These are phyloP conservation scores for Aquatica leii DNA, from an alignment of 2,888 invertebrate species.

Conservation along the genomic window DNA sequence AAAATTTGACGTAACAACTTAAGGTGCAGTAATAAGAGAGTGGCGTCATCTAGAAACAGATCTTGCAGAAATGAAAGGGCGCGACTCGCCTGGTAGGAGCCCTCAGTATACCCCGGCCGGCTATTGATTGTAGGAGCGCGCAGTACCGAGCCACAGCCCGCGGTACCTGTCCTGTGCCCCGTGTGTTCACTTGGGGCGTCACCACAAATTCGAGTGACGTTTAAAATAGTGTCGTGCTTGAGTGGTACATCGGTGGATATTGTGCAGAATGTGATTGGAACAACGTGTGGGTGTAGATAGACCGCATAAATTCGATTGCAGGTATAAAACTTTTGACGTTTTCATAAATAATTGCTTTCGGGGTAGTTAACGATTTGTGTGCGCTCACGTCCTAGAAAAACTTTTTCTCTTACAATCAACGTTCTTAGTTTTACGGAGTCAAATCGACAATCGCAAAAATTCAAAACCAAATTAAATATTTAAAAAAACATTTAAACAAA, in stretches of 20 bases:
- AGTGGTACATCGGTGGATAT: conserved; percentile 46
- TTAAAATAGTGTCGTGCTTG: conserved; percentile 41
- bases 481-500: no score
- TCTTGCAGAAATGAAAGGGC: conserved; percentile 37
- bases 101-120: conserved; percentile 47
- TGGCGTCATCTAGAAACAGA: conserved; percentile 38
- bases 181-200: conserved; percentile 51
- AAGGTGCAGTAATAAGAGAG: no score
- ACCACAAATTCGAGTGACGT: conserved; percentile 46
- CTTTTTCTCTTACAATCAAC: no score
- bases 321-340: conserved; percentile 28
- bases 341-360: conserved; percentile 11
- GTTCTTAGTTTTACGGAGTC: no score
- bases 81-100: conserved; percentile 44
- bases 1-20: no score
- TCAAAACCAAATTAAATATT: no score
- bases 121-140: conserved; percentile 49
- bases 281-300: conserved; percentile 33
- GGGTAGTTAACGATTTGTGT: conserved; percentile 27
- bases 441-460: no score
- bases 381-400: no score
- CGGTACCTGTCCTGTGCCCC: conserved; percentile 47
- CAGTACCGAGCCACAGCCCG: conserved; percentile 51
- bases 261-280: conserved; percentile 43
- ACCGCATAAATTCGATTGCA: conserved; percentile 31